A percentile compares a stretch with the other conserved stretches of the same genome.
Conservation (phyloP, 2,797 vertebrate species). For the Benthosema pterotum region DNA sequence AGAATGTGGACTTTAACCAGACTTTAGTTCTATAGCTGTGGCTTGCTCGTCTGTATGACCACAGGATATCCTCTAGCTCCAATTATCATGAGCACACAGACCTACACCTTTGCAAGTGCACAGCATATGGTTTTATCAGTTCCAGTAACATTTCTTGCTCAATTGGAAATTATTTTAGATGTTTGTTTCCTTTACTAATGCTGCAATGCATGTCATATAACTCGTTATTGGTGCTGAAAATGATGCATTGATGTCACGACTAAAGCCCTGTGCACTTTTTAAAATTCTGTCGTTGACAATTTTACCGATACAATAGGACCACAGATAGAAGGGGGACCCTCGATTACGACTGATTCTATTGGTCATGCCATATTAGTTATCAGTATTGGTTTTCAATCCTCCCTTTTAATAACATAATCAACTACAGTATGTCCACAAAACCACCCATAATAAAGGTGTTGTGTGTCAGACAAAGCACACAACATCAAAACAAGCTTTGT, state of each 20-base stretch:
- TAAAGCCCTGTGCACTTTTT: conserved; percentile 8
- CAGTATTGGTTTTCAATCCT: conserved; percentile 7
- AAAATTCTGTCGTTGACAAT: too few relatives aligned
- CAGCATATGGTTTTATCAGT: conserved; percentile 38
- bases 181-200: conserved; percentile 25
- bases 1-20: conserved; percentile 38
- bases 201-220: conserved; percentile 20
- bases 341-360: too few relatives aligned
- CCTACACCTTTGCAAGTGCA: background rate
- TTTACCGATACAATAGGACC: too few relatives aligned
- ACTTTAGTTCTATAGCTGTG: background rate
- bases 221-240: conserved; percentile 26
- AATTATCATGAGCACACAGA: conserved; percentile 30
- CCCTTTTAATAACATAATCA: conserved; percentile 4
- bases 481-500: conserved; percentile 4
- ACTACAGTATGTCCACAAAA: conserved; percentile 4
- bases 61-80: conserved; percentile 65
- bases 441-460: conserved; percentile 1
- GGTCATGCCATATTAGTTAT: conserved; percentile 5
- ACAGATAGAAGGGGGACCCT: too few relatives aligned
- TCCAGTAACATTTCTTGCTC: conserved; percentile 50
- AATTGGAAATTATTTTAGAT: conserved; percentile 26
- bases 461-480: background rate
- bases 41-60: conserved; percentile 3
- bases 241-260: background rate